Conservation (phyloP, 2,113 vertebrate genomes). For the Saguinus imperator region DNA sequence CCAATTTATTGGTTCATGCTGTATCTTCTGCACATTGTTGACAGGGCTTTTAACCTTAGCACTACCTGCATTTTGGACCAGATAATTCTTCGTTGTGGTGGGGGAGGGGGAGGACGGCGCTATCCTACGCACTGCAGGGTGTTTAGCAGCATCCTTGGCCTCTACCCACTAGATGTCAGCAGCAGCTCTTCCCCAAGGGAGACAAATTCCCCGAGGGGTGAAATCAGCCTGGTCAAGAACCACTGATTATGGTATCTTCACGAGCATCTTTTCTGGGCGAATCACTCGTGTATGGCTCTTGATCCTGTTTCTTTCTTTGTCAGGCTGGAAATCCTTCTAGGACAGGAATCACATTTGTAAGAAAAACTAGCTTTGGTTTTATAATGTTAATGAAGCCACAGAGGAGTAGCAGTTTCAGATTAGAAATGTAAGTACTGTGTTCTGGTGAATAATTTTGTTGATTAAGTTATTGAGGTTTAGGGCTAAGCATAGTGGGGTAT, state of each 20-base stretch:
- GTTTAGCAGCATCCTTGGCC: neutral
- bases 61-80: neutral
- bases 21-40: neutral
- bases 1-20: neutral
- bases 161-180: neutral
- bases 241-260: neutral
- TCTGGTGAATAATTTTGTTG: too few relatives aligned
- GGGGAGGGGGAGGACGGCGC: fast-evolving
- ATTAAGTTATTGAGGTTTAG: too few relatives aligned
- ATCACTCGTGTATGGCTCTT: neutral
- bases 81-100: neutral
- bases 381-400: neutral
- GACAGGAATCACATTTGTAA: neutral
- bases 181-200: neutral
- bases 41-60: neutral
- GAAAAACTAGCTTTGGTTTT: neutral
- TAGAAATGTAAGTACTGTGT: neutral
- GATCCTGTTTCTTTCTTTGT: neutral
- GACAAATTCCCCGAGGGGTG: neutral
- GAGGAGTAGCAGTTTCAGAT: neutral
- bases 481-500: too few relatives aligned
- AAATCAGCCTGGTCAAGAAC: neutral
- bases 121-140: fast-evolving
- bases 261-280: neutral
- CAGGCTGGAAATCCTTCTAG: neutral